Evolutionary conservation across 1,140 invertebrate genomes (phyloP), one percentile per base, ranked within the genome.

Genomic region (Acromyrmex heyeri): DNA sequence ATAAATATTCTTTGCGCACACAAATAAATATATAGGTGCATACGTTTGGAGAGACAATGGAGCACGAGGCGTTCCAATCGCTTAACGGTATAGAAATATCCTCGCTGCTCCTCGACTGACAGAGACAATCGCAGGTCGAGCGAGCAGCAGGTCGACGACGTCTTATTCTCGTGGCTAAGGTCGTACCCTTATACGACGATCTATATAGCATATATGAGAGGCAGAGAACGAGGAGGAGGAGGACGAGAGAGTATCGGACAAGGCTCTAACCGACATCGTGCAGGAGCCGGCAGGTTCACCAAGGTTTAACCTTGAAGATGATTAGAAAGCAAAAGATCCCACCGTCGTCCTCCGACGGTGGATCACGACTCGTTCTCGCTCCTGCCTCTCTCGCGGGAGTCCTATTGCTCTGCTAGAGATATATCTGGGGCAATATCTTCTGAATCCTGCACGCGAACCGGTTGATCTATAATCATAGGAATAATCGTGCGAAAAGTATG

Each of bases 301-400:
- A 67, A 91, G 88, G 83, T 89, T 91, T 94, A 94, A 93, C 93
- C 93, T 94, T 94, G 93, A 93, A 87, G 89, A 94, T 93, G 92
- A 94, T 94, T 94, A 94, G 93, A 94, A 94, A 94, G 93, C 93
- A 94, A 93, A 93, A 86, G 89, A 91, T 93, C 91, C 89, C 88
- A 86, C 87, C 88, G 77, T 92, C 89, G 85, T 76, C 72, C 53
- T 76, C 64, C 48, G 83, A 59, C 91, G 86, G 76, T 78, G 89
- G 91, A 93, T 93, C 93, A 93, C 93, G 91, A 93, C 90, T 93
- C 92, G 92, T 94, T 93, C 92, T 93, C 92, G 90, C 91, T 93
- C 89, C 88, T 91, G 91, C 81, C 83, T 81, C 86, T 72, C 86
- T 87, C 69, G 77, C 88, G 34, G 65, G 73, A 87, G 81, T 90